Evolutionary conservation across 2,113 vertebrate genomes (phyloP).

Genomic region (Turdus rufiventris): DNA sequence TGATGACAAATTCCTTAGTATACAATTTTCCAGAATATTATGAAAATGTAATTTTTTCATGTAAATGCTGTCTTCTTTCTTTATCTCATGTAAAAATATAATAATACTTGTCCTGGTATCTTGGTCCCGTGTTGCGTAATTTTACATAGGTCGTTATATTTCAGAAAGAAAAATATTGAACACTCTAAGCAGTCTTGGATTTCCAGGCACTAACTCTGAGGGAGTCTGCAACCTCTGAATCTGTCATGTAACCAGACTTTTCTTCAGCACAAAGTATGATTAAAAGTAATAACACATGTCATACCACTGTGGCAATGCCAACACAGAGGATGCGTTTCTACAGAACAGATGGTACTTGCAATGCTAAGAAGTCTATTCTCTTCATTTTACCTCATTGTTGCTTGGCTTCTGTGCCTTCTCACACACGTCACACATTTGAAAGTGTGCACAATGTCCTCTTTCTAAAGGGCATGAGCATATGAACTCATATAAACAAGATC

Average conservation of each 20-base stretch:
- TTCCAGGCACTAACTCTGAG: constrained; percentile 37
- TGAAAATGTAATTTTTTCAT: not conserved
- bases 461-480: constrained; percentile 56
- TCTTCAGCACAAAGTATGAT: constrained; percentile 66
- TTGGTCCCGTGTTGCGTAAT: not conserved
- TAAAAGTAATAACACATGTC: constrained; percentile 71
- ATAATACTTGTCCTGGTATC: not conserved
- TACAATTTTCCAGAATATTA: not conserved
- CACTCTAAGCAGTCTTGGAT: not conserved
- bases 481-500: constrained; percentile 53
- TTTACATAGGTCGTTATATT: constrained; percentile 11
- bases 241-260: constrained; percentile 64
- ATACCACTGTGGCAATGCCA: constrained; percentile 68
- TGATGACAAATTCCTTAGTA: not conserved
- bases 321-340: constrained; percentile 65
- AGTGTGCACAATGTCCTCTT: constrained; percentile 63
- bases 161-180: constrained; percentile 42
- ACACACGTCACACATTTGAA: constrained; percentile 67
- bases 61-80: not conserved
- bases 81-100: not conserved
- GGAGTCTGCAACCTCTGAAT: constrained; percentile 60
- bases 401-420: constrained; percentile 67
- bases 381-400: constrained; percentile 67
- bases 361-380: constrained; percentile 67
- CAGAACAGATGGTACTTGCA: constrained; percentile 67